These are phyloP conservation scores for Leptobrachium leishanense DNA, from an alignment of 2,113 vertebrate genomes.

Conservation along the genomic window DNA sequence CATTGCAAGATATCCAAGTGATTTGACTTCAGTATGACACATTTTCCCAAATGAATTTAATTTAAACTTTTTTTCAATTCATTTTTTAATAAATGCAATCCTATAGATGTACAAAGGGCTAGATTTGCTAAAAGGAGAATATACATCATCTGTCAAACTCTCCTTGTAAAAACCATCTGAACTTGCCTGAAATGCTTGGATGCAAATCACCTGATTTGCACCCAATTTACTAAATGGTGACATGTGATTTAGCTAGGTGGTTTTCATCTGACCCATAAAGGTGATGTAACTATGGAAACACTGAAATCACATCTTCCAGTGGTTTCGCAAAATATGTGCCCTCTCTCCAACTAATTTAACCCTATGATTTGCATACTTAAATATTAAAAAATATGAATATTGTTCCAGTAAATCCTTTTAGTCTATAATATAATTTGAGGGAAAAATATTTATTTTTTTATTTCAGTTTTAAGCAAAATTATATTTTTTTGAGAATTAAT, in stretches of 20 bases:
- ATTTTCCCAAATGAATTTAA: not conserved
- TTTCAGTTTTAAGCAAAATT: too few species aligned
- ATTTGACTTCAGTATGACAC: not conserved
- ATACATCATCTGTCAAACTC: not conserved
- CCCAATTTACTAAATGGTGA: conserved; percentile 3
- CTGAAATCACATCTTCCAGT: not conserved
- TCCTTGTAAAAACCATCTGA: not conserved
- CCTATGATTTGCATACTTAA: too few species aligned
- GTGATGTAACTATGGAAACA: not conserved
- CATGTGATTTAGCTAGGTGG: not conserved
- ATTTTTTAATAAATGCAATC: not conserved
- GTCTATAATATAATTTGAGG: too few species aligned
- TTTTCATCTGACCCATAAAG: not conserved
- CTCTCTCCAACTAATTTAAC: too few species aligned
- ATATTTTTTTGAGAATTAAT: too few species aligned
- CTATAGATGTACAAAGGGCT: not conserved
- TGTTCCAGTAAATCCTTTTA: too few species aligned
- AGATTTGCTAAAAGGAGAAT: not conserved
- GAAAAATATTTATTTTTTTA: too few species aligned
- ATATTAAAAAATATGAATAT: too few species aligned
- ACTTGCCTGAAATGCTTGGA: not conserved
- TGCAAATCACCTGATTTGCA: conserved; percentile 1
- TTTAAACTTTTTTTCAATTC: not conserved
- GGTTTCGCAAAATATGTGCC: too few species aligned
- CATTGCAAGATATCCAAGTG: not conserved